Evolutionary conservation across 2,113 vertebrate species (phyloP), one percentile per base, ranked within the genome.

Genomic region (Cyanoramphus novaezelandiae): DNA sequence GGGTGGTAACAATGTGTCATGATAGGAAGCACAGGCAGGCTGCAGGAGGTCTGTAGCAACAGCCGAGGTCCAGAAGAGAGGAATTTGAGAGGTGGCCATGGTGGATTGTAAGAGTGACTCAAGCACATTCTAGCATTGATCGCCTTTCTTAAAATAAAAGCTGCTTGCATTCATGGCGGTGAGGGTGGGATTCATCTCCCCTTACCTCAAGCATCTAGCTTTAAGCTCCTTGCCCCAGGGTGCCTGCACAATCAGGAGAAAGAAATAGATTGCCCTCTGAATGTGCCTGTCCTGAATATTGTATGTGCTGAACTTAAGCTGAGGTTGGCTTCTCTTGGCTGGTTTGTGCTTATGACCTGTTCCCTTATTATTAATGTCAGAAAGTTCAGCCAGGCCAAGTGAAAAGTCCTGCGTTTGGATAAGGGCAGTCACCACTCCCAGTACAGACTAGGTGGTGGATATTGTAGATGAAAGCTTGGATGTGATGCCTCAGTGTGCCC

Each of bases 141-240:
- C 1, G 11, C 69, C 83, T 86, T 95, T 95, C 95, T 96, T 97
- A 97, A 96, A 97, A 95, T 96, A 95, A 97, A 93, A 92, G 74
- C 93, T 91, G 89, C 77, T 95, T 89, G 69, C 69, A 57, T 93
- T 82, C 13, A 2, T 91, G 82, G 50, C 95, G 52, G 72, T 50
- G 69, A 93, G 86, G 77, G 55, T 93, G 94, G 72, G 92, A 92
- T 94, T 96, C 8, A 3, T 96, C 55, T 97, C 77, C 44, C 52
- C 89, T 97, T 95, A 92, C 94, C 79, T 95, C 89, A 95, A 7
- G 93, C 77, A 76, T 96, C 77, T 89, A 67, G 72, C 55, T 95
- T 95, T 97, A 95, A 96, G 91, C 74, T 96, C 91, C 55, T 87
- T 82, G 89, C 86, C 64, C 83, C 86, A 31, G 88, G 91, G 65